Conservation (phyloP, 2,888 invertebrate species). For the Pimpla rufipes region DNA sequence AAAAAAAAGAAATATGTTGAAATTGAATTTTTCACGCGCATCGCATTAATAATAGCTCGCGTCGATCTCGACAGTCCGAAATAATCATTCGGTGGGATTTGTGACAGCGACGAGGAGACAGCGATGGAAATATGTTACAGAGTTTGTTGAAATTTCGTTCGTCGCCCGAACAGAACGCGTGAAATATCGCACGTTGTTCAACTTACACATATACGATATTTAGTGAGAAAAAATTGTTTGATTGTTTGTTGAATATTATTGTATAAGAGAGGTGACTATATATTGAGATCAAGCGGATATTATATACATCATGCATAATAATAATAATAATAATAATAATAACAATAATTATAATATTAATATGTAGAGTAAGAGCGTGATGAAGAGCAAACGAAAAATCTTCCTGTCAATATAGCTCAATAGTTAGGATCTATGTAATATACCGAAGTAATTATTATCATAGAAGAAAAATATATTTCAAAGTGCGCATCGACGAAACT, state of each 20-base stretch:
- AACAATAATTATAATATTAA: conserved; percentile 22
- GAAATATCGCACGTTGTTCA: not conserved
- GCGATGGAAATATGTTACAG: conserved; percentile 39
- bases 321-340: conserved; percentile 22
- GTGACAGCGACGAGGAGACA: not conserved
- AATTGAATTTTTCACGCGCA: conserved; percentile 29
- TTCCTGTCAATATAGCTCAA: conserved; percentile 54
- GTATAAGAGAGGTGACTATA: conserved; percentile 29
- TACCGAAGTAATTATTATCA: conserved; percentile 36
- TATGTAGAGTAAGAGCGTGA: conserved; percentile 26
- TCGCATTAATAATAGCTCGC: not conserved
- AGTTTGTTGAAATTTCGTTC: conserved; percentile 51
- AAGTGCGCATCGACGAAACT: conserved; percentile 44
- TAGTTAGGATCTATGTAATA: conserved; percentile 52
- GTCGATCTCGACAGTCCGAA: conserved; percentile 17
- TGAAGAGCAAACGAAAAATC: conserved; percentile 38
- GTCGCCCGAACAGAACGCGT: not conserved
- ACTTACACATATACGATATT: conserved; percentile 8
- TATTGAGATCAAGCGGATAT: conserved; percentile 25
- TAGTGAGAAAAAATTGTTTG: conserved; percentile 38
- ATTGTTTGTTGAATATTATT: conserved; percentile 49
- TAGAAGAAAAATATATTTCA: conserved; percentile 51
- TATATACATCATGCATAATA: conserved; percentile 19
- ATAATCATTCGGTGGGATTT: conserved; percentile 51
- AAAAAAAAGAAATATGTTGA: conserved; percentile 27